phyloP scores from a whole-genome alignment of 2,888 invertebrate species.

The Trichogramma evanescens region DNA sequence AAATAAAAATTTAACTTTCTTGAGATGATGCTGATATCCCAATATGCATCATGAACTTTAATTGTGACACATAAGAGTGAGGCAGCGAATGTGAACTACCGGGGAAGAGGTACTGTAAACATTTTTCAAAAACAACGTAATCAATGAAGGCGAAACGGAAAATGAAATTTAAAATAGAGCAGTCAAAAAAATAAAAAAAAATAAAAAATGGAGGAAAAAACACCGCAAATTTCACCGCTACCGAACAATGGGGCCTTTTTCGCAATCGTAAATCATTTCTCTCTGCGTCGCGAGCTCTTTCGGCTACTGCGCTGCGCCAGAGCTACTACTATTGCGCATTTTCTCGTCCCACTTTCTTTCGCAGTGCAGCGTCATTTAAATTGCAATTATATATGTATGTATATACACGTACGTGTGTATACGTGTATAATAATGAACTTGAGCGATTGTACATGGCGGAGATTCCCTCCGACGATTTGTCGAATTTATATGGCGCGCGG shows the following conservation, averaged over 20 bases:
- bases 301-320: conserved; percentile 13
- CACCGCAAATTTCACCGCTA: conserved; percentile 14
- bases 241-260: conserved; percentile 12
- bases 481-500: no score
- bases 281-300: conserved; percentile 23
- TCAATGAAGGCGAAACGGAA: not conserved
- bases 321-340: conserved; percentile 10
- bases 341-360: conserved; percentile 26
- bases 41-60: no score
- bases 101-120: no score
- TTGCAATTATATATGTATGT: conserved; percentile 17
- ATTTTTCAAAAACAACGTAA: no score
- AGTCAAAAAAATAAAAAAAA: not conserved
- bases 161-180: conserved; percentile 9
- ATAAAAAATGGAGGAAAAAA: conserved; percentile 5
- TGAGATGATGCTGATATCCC: no score
- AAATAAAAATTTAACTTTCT: no score
- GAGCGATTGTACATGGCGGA: no score
- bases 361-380: conserved; percentile 20
- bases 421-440: no score
- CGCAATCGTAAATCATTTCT: conserved; percentile 24
- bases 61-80: no score
- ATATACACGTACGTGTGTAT: no score
- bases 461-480: no score
- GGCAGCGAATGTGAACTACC: no score